These are phyloP conservation scores for Psittacus erithacus DNA, from an alignment of 2,113 vertebrate genomes.

Conservation along the genomic window DNA sequence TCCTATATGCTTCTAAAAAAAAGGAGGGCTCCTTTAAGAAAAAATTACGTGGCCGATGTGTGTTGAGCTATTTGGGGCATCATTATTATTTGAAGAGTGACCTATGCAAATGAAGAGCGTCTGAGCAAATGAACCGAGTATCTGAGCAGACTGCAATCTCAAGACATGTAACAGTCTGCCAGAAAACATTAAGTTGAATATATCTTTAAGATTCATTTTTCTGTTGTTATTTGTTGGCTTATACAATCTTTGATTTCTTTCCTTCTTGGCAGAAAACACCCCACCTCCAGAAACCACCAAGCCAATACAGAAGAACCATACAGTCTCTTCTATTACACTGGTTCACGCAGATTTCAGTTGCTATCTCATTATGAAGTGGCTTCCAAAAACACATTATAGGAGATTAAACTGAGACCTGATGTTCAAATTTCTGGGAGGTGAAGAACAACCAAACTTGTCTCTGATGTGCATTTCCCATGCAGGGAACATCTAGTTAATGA, in stretches of 20 bases:
- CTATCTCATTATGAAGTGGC: neutral
- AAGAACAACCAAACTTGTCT: neutral
- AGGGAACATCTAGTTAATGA: neutral
- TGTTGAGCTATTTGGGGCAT: slow-evolving; percentile 45
- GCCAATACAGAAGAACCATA: neutral
- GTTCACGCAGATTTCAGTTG: neutral
- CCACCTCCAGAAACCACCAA: neutral
- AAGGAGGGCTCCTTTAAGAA: neutral
- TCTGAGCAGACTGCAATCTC: neutral
- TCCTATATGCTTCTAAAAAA: neutral
- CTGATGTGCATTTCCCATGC: neutral
- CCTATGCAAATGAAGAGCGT: neutral
- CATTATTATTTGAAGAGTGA: slow-evolving; percentile 63
- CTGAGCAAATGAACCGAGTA: neutral
- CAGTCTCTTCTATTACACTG: neutral
- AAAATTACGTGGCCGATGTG: neutral
- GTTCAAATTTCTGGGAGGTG: neutral
- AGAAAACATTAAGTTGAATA: neutral
- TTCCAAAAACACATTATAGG: neutral
- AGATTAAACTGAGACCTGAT: neutral
- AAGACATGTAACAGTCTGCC: neutral
- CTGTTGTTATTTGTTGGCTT: neutral
- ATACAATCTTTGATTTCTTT: neutral
- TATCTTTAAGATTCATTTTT: neutral
- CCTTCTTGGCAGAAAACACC: neutral